phyloP scores from a whole-genome alignment of 2,888 invertebrate species.

The Tetragonula carbonaria region DNA sequence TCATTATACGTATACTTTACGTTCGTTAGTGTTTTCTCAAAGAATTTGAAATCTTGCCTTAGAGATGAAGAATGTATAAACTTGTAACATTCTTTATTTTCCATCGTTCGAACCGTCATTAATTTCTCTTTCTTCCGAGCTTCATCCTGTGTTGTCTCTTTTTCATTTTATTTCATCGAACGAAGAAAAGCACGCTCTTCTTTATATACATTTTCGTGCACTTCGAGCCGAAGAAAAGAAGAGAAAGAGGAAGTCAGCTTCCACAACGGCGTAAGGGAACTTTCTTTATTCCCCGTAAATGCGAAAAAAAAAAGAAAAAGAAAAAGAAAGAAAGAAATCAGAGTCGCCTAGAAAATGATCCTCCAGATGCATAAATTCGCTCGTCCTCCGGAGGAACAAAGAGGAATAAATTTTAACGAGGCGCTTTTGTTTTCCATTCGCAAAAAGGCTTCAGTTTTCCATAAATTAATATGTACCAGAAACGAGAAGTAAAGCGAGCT shows the following conservation, averaged over 20 bases:
- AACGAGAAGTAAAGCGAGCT: slow-evolving; percentile 16
- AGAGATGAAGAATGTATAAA: too few relatives aligned
- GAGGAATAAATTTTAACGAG: slow-evolving; percentile 30
- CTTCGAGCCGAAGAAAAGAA: background rate
- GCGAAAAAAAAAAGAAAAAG: background rate
- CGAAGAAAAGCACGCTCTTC: background rate
- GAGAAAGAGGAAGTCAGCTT: background rate
- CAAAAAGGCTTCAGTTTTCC: slow-evolving; percentile 6
- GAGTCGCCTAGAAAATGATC: slow-evolving; percentile 8
- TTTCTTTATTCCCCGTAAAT: background rate
- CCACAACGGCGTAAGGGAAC: too few relatives aligned
- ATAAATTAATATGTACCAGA: slow-evolving; percentile 43
- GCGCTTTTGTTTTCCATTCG: slow-evolving; percentile 19
- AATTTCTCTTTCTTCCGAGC: background rate
- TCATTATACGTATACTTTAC: too few relatives aligned
- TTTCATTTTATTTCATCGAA: background rate
- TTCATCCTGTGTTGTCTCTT: background rate
- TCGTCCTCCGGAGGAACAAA: background rate
- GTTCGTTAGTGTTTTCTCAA: too few relatives aligned
- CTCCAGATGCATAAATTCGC: slow-evolving; percentile 7
- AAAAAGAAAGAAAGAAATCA: background rate
- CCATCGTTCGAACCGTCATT: background rate
- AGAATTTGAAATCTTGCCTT: too few relatives aligned
- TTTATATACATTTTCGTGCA: background rate
- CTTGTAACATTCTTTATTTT: too few relatives aligned